These are phyloP conservation scores for Lutjanus erythropterus DNA, from an alignment of 2,113 vertebrate genomes.

Conservation along the genomic window DNA sequence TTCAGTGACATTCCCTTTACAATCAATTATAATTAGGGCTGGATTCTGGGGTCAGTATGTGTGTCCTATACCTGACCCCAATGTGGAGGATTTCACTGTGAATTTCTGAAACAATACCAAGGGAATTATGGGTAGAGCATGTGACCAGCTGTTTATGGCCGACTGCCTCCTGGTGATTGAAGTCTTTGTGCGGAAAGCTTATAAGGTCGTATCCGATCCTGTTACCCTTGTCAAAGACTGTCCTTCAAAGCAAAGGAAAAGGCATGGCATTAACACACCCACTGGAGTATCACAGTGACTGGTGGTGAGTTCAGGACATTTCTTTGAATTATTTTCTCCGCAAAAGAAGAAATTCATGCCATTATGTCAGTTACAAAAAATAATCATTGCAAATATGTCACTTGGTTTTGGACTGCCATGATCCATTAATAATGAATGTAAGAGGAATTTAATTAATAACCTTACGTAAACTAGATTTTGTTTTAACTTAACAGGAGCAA, in stretches of 20 bases:
- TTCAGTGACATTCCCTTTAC: neutral
- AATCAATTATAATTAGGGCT: conserved; percentile 15
- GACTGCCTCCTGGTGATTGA: conserved; percentile 63
- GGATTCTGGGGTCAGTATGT: neutral
- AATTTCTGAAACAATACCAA: conserved; percentile 55
- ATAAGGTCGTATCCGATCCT: conserved; percentile 60
- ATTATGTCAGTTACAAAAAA: neutral
- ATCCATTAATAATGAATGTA: neutral
- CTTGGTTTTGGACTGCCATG: neutral
- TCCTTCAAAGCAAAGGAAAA: conserved; percentile 56
- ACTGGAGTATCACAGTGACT: neutral
- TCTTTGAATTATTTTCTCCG: neutral
- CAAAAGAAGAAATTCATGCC: neutral
- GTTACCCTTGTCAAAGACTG: conserved; percentile 56
- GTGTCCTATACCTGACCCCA: conserved; percentile 51
- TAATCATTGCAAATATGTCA: too few species aligned
- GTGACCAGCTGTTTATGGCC: conserved; percentile 65
- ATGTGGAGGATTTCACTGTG: conserved; percentile 44
- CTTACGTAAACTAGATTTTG: neutral
- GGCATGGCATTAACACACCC: conserved; percentile 9
- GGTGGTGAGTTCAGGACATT: neutral
- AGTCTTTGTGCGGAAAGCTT: conserved; percentile 66
- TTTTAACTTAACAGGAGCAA: conserved; percentile 13
- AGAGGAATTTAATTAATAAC: neutral
- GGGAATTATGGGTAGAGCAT: conserved; percentile 58